These are phyloP conservation scores for Sylvia borin DNA, from an alignment of 2,797 vertebrate genomes.

Conservation along the genomic window DNA sequence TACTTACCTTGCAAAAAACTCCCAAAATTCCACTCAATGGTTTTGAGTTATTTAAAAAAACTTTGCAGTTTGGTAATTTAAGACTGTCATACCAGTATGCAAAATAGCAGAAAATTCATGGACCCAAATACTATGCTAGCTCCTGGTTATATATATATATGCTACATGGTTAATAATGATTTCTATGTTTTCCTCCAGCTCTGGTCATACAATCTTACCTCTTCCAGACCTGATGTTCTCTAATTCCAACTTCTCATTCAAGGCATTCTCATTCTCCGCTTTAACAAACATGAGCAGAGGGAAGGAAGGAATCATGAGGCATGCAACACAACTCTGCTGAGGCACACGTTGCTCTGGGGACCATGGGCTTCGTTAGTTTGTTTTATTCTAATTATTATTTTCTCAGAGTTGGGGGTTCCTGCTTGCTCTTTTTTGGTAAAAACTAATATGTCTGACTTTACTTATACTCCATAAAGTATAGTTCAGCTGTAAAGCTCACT, in stretches of 20 bases:
- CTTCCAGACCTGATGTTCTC: background rate
- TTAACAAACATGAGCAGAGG: background rate
- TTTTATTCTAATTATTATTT: background rate
- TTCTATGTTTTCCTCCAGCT: background rate
- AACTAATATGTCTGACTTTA: background rate
- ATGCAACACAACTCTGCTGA: background rate
- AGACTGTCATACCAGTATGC: background rate
- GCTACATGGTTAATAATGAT: background rate
- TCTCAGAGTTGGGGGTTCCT: background rate
- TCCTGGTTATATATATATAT: background rate
- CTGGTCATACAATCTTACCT: background rate
- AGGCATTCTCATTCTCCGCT: background rate
- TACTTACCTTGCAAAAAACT: background rate
- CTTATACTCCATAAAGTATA: background rate
- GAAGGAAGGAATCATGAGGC: background rate
- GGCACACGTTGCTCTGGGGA: background rate
- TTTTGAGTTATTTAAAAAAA: background rate
- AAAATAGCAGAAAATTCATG: background rate
- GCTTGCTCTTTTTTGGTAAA: background rate
- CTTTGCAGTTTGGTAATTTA: background rate
- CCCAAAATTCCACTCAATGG: background rate
- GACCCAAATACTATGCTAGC: background rate
- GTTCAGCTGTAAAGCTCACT: background rate
- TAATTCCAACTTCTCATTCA: background rate
- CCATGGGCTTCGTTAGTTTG: background rate